Evolutionary conservation across 1,140 invertebrate species (phyloP), one percentile per base, ranked within the genome.

Genomic region (Hormaphis cornu): DNA sequence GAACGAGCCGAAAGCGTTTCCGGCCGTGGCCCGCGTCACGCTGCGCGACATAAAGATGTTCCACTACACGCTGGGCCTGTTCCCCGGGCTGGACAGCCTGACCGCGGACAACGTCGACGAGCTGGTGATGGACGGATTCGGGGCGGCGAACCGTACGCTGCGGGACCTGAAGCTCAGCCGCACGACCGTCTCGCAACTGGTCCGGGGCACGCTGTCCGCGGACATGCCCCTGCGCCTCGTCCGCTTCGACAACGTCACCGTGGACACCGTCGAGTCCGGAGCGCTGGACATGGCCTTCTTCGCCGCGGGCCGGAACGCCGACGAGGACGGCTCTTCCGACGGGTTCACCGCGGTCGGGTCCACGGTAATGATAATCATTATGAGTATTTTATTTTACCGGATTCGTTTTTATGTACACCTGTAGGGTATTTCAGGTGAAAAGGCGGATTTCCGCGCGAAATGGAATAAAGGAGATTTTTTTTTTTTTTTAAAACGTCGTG

Each of bases 51-150:
- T 71, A 22, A 63, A 63, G n/a, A 28, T 66, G 26, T 71, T 71
- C 50, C 70, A 71, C 24, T 59, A 63, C 37, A 71, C 46, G n/a
- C 46, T 48, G 20, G 70, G 58, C 10, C 18, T 71, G 35, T 71
- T 71, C 40, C 70, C 70, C 3, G 46, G 26, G 0, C n/a, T 59
- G 35, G 42, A 53, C 33, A 58, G 44, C 30, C 30, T 71, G n/a
- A 8, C 40, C 16, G 28, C 66, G 6, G 70, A 71, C 18, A 35
- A 71, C 37, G 59, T 71, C 26, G 59, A 24, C 14, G 70, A 48
- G 12, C 26, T 71, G 18, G 59, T 71, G 0, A 18, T 71, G 6
- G 70, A 71, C 37, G 70, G 70, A 0, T 71, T 71, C 14, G 61
- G 61, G 18, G 18, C 40, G 1, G 61, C 61, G 18, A 26, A 50